A percentile compares a stretch with the other conserved stretches of the same genome.
phyloP scores from a whole-genome alignment of 53 echinoderm and acorn worm genomes.

The Stichopus horrens region DNA sequence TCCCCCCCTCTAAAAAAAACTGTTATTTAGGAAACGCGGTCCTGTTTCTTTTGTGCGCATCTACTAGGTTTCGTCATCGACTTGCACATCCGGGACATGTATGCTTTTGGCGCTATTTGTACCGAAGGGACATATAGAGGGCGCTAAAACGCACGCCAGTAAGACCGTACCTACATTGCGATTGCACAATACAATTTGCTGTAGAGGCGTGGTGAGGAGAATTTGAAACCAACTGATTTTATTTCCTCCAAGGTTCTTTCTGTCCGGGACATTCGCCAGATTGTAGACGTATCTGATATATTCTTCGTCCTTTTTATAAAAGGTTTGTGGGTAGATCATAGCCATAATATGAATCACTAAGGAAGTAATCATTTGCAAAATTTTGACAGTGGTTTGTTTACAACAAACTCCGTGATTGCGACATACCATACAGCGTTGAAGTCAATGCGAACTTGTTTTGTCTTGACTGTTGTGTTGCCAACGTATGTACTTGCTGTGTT shows the following conservation, averaged over 20 bases:
- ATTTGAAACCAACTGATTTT: conserved; percentile 34
- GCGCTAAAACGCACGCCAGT: conserved; percentile 35
- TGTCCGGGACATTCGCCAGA: background rate
- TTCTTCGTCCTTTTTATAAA: background rate
- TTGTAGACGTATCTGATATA: no score
- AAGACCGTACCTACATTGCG: background rate
- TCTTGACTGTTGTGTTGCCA: background rate
- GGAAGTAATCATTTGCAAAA: conserved; percentile 19
- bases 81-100: background rate
- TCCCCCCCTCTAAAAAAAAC: no score
- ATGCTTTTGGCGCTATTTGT: background rate
- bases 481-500: background rate
- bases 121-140: background rate
- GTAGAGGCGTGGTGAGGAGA: conserved; percentile 23
- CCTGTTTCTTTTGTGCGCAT: no score
- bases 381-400: conserved; percentile 43
- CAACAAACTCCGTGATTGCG: conserved; percentile 36
- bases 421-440: conserved; percentile 15
- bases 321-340: conserved; percentile 13
- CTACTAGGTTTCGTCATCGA: no score
- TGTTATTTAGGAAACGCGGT: no score
- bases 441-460: background rate
- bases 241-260: background rate
- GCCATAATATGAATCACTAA: background rate
- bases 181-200: conserved; percentile 32